Evolutionary conservation across 2,797 vertebrate species (phyloP).

Genomic region (Myotis planiceps): DNA sequence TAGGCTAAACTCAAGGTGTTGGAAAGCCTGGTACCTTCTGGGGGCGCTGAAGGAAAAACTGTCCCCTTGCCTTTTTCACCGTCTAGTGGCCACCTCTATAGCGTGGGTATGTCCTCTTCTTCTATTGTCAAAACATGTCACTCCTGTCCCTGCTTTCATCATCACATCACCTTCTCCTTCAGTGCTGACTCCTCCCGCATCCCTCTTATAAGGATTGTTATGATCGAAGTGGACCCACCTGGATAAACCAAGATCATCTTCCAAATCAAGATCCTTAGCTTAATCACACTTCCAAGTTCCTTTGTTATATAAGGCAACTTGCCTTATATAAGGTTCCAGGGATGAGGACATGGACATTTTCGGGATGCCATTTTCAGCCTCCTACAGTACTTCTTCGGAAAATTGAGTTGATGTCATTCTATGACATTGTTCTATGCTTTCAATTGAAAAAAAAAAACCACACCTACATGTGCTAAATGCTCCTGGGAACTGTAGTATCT

Average conservation of each 20-base stretch:
- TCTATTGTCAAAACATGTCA: background rate
- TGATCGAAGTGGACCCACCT: background rate
- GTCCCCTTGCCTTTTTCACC: background rate
- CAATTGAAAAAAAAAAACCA: background rate
- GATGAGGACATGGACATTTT: background rate
- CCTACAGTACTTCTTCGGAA: background rate
- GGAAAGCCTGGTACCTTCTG: background rate
- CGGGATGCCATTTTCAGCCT: background rate
- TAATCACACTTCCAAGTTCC: background rate
- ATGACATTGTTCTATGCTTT: constrained; percentile 17
- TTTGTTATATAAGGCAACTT: background rate
- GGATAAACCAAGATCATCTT: background rate
- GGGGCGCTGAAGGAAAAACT: background rate
- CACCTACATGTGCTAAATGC: background rate
- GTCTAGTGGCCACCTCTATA: background rate
- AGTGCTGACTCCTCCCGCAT: background rate
- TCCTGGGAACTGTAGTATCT: background rate
- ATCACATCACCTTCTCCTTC: background rate
- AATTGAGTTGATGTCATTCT: background rate
- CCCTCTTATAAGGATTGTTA: background rate
- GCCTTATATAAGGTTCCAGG: background rate
- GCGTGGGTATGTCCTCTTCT: background rate
- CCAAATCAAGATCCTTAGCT: background rate
- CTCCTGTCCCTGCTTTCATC: background rate
- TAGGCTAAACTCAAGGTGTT: background rate